These are phyloP conservation scores for Sceloporus tristichus DNA, from an alignment of 2,113 vertebrate genomes.

Conservation along the genomic window DNA sequence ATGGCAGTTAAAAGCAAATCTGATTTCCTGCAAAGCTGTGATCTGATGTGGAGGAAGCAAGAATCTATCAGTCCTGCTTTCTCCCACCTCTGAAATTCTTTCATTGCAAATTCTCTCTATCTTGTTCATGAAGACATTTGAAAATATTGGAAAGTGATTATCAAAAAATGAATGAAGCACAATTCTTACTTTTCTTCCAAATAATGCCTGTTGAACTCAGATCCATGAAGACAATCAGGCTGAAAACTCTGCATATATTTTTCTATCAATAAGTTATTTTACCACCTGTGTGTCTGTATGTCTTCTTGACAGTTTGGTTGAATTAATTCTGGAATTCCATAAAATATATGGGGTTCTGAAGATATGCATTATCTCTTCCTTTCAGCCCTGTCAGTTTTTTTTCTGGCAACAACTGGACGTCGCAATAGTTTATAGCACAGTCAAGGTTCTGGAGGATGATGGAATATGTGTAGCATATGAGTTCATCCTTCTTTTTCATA, in stretches of 20 bases:
- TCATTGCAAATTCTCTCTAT: background rate
- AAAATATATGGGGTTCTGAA: conserved; percentile 6
- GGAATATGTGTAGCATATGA: background rate
- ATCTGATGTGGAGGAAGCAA: background rate
- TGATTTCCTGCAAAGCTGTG: background rate
- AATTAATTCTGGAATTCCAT: conserved; percentile 38
- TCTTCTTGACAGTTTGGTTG: background rate
- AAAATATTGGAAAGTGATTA: background rate
- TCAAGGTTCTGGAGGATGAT: conserved; percentile 31
- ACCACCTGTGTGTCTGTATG: background rate
- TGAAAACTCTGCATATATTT: background rate
- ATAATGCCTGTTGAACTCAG: background rate
- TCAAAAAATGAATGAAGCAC: background rate
- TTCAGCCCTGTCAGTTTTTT: conserved; percentile 38
- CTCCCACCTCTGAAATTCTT: background rate
- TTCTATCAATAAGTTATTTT: background rate
- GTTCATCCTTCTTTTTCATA: background rate
- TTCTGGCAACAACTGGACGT: conserved; percentile 30
- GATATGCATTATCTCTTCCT: conserved; percentile 7
- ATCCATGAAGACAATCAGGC: background rate
- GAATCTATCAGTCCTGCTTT: background rate
- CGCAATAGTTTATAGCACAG: conserved; percentile 33
- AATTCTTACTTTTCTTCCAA: background rate
- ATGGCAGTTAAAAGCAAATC: background rate
- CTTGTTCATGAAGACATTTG: no score